A percentile compares a stretch with the other conserved stretches of the same genome.
Conservation (phyloP, 2,113 vertebrate species). For the Cephalopholis sonnerati region DNA sequence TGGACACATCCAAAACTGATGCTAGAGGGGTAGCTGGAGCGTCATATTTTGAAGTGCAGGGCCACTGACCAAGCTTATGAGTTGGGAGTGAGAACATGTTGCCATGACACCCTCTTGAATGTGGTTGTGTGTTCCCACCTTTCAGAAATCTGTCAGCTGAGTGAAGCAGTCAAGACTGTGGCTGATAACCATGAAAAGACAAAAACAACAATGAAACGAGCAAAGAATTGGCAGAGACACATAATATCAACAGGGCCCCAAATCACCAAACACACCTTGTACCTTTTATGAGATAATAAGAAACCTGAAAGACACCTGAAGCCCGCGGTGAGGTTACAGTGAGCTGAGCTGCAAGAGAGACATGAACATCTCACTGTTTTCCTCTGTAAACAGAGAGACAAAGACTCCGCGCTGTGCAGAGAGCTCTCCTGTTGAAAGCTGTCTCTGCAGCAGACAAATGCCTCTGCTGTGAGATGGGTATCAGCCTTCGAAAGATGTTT, state of each 20-base stretch:
- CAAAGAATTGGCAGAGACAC: background rate
- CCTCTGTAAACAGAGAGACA: background rate
- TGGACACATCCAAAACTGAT: too few species aligned
- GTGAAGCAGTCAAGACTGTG: background rate
- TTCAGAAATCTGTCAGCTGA: background rate
- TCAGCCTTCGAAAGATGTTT: background rate
- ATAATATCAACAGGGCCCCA: background rate
- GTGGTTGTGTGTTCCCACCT: background rate
- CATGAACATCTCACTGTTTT: background rate
- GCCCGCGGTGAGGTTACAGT: background rate
- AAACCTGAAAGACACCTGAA: background rate
- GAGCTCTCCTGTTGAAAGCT: background rate
- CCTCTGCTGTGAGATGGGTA: background rate
- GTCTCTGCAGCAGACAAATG: background rate
- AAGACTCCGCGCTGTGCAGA: background rate
- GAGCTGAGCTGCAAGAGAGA: background rate
- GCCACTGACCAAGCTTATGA: too few species aligned
- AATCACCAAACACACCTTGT: background rate
- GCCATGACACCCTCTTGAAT: too few species aligned
- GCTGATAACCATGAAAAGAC: background rate
- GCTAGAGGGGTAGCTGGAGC: too few species aligned
- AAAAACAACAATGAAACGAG: accelerated
- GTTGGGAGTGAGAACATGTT: too few species aligned
- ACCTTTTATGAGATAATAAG: background rate
- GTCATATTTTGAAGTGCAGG: too few species aligned